Evolutionary conservation across 2,888 invertebrate species (phyloP), one percentile per base, ranked within the genome.

Genomic region (Holacanthella duospinosa): DNA sequence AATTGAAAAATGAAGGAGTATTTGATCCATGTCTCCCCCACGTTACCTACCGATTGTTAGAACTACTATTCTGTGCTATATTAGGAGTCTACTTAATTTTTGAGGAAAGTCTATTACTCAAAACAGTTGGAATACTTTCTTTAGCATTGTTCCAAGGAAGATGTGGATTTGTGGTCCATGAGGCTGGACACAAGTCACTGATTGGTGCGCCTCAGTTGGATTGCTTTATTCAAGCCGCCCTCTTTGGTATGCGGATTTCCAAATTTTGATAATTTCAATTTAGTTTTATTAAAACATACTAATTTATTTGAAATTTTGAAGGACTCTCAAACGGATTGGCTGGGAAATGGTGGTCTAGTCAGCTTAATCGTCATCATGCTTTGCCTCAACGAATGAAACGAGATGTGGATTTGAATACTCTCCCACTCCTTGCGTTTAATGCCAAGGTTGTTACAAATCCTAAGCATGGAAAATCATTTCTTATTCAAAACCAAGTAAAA

Each of bases 131-230:
- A n/a, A n/a, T 58, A n/a, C n/a, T 57, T 12, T 25, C 43, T 25
- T 26, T 62, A 1, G 43, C 27, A 21, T 29, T 62, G 6, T 56
- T 28, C 28, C 21, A 48, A 53, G 29, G 55, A 29, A 24, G 62
- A 16, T 2, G 16, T 9, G 56, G 56, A 1, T 62, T 25, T 29
- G 24, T 57, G 21, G 19, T 28, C 9, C 62, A 62, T 24, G 62
- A 62, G 28, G 62, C 43, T 6, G 62, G 62, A 1, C 62, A 62
- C 28, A 9, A 62, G 44, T 62, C 62, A 2, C 27, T 62, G 27
- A 57, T 57, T 2, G 62, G 62, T 19, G 6, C 19, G 9, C 58
- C 62, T 16, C 19, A 16, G 2, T 2, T 57, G 26, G 62, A 62
- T 62, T 43, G 57, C 19, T 44, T 9, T n/a, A 26, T 62, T 36